phyloP scores from a whole-genome alignment of 64 coral and sea anemone genomes.

The Montipora efflorescens region DNA sequence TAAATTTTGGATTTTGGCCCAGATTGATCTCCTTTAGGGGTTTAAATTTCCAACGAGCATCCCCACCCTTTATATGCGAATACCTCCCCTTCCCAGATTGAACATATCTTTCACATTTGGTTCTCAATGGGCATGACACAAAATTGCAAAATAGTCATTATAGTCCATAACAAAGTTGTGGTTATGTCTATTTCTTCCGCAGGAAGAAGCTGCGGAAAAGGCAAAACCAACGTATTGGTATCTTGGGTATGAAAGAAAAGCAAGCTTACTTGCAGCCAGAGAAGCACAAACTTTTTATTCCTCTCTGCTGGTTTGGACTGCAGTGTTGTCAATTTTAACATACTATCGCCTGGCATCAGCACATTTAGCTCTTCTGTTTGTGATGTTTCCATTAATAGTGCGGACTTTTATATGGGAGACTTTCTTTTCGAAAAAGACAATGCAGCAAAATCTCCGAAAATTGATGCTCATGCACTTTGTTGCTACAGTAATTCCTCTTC shows the following conservation, averaged over 20 bases:
- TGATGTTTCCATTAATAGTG: conserved; percentile 75
- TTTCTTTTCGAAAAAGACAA: conserved; percentile 36
- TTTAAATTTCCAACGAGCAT: too few species aligned
- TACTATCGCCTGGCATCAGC: conserved; percentile 89
- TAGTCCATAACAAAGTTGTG: not conserved
- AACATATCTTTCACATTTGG: too few species aligned
- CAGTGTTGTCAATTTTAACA: conserved; percentile 76
- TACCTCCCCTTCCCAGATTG: too few species aligned
- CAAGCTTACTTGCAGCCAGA: conserved; percentile 6
- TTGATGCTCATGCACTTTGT: conserved; percentile 64
- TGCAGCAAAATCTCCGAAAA: not conserved
- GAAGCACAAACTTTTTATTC: conserved; percentile 89
- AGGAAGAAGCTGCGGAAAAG: conserved; percentile 30
- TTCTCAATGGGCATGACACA: too few species aligned
- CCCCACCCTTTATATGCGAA: too few species aligned
- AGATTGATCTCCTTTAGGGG: too few species aligned
- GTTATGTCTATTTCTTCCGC: not conserved
- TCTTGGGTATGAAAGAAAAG: conserved; percentile 12
- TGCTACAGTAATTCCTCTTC: conserved; percentile 53
- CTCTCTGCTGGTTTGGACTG: conserved; percentile 81
- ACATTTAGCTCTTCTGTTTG: conserved; percentile 74
- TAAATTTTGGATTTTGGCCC: too few species aligned
- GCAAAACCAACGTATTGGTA: not conserved
- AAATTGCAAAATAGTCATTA: too few species aligned
- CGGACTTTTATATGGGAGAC: conserved; percentile 88